phyloP scores from a whole-genome alignment of 2,797 vertebrate genomes.

The Balearica regulorum region DNA sequence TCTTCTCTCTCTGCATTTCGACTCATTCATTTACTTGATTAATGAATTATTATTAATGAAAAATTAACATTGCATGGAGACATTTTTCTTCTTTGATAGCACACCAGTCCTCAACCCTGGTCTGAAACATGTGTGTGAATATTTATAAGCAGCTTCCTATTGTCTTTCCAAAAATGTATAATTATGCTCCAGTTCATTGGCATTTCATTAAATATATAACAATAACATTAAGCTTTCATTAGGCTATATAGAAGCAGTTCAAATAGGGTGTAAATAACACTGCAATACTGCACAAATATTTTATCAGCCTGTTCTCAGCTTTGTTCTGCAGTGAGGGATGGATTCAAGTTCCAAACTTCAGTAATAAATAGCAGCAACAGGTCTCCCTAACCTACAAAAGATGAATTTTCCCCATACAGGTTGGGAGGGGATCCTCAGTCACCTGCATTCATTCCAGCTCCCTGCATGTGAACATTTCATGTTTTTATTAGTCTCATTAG shows the following conservation, averaged over 20 bases:
- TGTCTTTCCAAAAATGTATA: constrained; percentile 1
- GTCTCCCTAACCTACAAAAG: not conserved
- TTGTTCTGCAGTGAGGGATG: not conserved
- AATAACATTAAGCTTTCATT: not conserved
- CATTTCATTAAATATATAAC: not conserved
- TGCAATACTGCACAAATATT: not conserved
- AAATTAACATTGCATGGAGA: not conserved
- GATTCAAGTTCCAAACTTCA: not conserved
- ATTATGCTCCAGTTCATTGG: not conserved
- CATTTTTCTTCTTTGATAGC: not conserved
- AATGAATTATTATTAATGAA: not conserved
- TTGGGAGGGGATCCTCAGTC: not conserved
- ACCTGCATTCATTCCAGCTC: not conserved
- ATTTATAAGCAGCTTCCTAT: constrained; percentile 1
- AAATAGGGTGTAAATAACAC: not conserved
- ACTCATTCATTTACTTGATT: not conserved
- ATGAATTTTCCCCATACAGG: not conserved
- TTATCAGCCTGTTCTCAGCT: not conserved
- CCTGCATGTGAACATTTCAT: not conserved
- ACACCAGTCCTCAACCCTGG: not conserved
- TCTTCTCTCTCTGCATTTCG: not conserved
- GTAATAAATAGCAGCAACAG: not conserved
- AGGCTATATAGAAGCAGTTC: not conserved
- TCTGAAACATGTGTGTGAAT: not conserved
- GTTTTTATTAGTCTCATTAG: constrained; percentile 24